Conservation (phyloP, 2,113 vertebrate species). For the Limanda limanda region DNA sequence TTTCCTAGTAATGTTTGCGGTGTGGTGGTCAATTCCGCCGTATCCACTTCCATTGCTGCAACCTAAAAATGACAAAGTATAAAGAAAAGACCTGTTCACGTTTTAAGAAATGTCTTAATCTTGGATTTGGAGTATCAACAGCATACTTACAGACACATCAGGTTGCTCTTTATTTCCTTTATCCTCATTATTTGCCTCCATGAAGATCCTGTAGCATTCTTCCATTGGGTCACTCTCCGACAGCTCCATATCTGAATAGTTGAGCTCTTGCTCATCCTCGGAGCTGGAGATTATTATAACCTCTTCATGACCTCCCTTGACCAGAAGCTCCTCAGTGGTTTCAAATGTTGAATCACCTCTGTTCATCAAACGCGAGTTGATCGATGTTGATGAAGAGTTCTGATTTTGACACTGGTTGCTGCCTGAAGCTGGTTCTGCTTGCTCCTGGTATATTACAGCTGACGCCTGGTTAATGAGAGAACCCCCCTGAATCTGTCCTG, state of each 20-base stretch:
- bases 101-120: neutral
- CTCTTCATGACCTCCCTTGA: neutral
- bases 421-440: too few species aligned
- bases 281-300: conserved; percentile 64
- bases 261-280: conserved; percentile 65
- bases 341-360: neutral
- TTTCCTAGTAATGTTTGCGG: conserved; percentile 39
- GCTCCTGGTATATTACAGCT: too few species aligned
- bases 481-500: neutral
- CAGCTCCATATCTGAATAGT: conserved; percentile 76
- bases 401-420: too few species aligned
- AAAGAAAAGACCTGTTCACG: neutral
- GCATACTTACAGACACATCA: conserved; percentile 67
- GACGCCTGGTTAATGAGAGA: neutral
- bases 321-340: neutral
- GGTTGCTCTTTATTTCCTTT: conserved; percentile 18
- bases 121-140: neutral
- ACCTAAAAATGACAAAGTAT: conserved; percentile 37
- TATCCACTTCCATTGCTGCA: conserved; percentile 17
- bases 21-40: conserved; percentile 42
- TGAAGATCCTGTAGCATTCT: conserved; percentile 85
- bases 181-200: conserved; percentile 73
- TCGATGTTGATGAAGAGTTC: neutral
- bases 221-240: conserved; percentile 83
- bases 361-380: neutral